phyloP scores from a whole-genome alignment of 2,113 vertebrate species.

The Actenoides lindsayi region DNA sequence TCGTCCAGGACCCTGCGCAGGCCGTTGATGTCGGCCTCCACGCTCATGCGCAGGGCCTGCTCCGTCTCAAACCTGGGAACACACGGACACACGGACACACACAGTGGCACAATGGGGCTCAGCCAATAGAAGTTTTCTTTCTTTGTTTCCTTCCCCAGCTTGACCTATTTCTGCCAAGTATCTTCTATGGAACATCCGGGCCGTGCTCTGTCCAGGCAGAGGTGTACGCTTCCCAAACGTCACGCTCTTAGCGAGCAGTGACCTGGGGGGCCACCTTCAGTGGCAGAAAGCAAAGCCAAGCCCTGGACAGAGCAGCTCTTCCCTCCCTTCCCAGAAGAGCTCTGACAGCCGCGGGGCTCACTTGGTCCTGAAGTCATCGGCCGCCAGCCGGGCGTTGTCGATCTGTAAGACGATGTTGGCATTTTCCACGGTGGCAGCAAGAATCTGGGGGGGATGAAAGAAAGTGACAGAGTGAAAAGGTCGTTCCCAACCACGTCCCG shows the following conservation, averaged over 20 bases:
- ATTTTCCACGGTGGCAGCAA: slow-evolving; percentile 57
- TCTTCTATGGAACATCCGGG: too few species aligned
- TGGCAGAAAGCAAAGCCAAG: neutral
- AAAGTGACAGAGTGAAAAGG: neutral
- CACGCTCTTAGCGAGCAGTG: neutral
- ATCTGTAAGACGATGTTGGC: slow-evolving; percentile 64
- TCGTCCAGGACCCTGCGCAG: slow-evolving; percentile 87
- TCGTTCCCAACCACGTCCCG: fast-evolving
- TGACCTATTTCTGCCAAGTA: too few species aligned
- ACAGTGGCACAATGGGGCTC: neutral
- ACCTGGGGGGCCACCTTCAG: neutral
- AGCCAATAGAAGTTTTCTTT: neutral
- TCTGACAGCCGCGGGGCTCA: neutral
- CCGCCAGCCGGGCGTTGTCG: slow-evolving; percentile 67
- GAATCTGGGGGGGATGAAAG: slow-evolving; percentile 24
- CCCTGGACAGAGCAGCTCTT: neutral
- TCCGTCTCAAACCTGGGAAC: slow-evolving; percentile 82
- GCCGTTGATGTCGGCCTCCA: slow-evolving; percentile 84
- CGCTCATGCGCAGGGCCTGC: slow-evolving; percentile 80
- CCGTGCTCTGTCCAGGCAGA: neutral
- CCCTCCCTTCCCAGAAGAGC: neutral
- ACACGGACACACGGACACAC: neutral
- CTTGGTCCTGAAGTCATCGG: slow-evolving; percentile 69
- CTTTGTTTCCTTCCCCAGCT: neutral
- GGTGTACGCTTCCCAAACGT: neutral